Conservation (phyloP, 1,140 invertebrate genomes). For the Tetragonula clypearis region DNA sequence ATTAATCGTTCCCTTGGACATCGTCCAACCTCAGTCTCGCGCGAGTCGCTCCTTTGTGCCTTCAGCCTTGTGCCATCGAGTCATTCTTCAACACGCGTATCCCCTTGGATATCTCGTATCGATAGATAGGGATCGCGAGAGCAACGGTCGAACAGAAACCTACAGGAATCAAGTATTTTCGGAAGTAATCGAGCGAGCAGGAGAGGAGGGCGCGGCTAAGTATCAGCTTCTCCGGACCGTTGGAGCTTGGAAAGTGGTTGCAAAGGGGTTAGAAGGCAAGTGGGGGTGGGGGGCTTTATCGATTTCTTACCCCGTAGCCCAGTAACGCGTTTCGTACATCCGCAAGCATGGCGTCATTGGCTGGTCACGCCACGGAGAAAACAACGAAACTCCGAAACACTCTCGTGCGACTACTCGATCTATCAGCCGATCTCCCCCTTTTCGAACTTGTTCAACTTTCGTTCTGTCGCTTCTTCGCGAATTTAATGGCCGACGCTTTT, state of each 20-base stretch:
- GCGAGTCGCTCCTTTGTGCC: not conserved
- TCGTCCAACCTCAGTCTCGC: slow-evolving; percentile 29
- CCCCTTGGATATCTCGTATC: not conserved
- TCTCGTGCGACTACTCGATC: not conserved
- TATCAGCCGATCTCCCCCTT: not conserved
- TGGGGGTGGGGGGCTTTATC: slow-evolving; percentile 76
- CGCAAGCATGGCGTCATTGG: slow-evolving; percentile 41
- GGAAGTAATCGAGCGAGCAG: slow-evolving; percentile 61
- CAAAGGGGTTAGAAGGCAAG: slow-evolving; percentile 46
- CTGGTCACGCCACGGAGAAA: slow-evolving; percentile 21
- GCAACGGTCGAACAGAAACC: slow-evolving; percentile 15
- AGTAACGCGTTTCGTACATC: slow-evolving; percentile 74
- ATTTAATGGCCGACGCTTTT: not conserved
- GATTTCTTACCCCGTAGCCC: slow-evolving; percentile 79
- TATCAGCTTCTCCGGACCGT: slow-evolving; percentile 65
- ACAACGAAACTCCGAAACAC: slow-evolving; percentile 8
- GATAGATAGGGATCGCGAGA: not conserved
- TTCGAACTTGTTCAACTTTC: slow-evolving; percentile 25
- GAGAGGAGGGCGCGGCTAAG: slow-evolving; percentile 72
- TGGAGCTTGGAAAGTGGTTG: slow-evolving; percentile 43
- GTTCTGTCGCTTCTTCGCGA: not conserved
- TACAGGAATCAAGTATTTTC: slow-evolving; percentile 59
- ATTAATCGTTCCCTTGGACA: slow-evolving; percentile 54
- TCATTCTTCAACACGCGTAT: not conserved
- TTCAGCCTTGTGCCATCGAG: not conserved